Base-by-base conservation (phyloP, 2,113 vertebrate genomes). In the Cephalopterus ornatus region DNA sequence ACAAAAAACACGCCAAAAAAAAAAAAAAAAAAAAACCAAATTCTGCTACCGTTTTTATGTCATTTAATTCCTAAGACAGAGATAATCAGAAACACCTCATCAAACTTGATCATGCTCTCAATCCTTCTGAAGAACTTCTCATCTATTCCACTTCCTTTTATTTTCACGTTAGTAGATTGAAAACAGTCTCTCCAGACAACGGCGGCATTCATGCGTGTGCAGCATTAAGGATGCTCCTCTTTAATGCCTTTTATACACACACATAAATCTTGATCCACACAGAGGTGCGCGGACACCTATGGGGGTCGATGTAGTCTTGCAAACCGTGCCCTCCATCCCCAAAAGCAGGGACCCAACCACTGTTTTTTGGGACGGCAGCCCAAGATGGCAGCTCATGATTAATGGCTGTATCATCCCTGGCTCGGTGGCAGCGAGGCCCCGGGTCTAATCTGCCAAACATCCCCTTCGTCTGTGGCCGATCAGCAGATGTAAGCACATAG, bases 401-500 rank as follows among this genome's bases (percentile, higher is more conserved):
- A 98, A 97, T 84, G 96, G 96, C 88, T 85, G 70, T 59, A 79
- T 97, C 97, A 93, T 97, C 89, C 91, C 66, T 23, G 93, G 92
- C 94, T 97, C 63, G 24, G 92, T 59, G 10, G 97, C 89, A 22
- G 92, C 56, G 5, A 97, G 95, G 98, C 98, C 97, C 93, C 93
- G 11, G 98, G 98, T 98, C 97, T 97, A 89, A 98, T 97, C 95
- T 97, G 98, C 97, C 97, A 98, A 97, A 93, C 97, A 90, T 80
- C 91, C 94, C 97, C 97, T 96, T 96, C 92, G 5, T 98, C 97
- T 42, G 15, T 75, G 79, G 97, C 97, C 98, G 83, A 96, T 98
- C 98, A 98, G 98, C 97, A 98, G 96, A 98, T 97, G 97, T 90
- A 97, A 97, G 97, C 97, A 97, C 98, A 98, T 12, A 97, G 96